Percentiles rank a stretch among this genome's conserved stretches.
phyloP scores from a whole-genome alignment of 2,888 invertebrate species.

The Macrostomum cliftonense region DNA sequence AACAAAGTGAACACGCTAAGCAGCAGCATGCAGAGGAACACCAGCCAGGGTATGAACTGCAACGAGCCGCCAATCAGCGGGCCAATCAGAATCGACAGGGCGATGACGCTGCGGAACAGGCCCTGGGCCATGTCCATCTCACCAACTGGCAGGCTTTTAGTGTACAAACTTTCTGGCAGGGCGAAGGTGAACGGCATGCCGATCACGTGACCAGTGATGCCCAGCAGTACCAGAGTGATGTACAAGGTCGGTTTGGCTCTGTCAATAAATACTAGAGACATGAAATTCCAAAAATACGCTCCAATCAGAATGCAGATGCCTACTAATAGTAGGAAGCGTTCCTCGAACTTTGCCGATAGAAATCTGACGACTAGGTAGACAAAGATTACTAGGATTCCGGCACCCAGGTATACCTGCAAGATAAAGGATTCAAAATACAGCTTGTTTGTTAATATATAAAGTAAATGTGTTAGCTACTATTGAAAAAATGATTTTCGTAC shows the following conservation, averaged over 20 bases:
- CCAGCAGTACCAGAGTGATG: constrained; percentile 7
- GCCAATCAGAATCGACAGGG: constrained; percentile 6
- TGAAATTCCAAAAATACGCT: constrained; percentile 1
- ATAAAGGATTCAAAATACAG: too few relatives aligned
- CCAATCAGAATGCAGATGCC: constrained; percentile 1
- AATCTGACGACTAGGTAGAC: constrained; percentile 5
- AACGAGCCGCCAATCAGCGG: constrained; percentile 9
- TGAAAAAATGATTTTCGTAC: too few relatives aligned
- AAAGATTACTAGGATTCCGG: constrained; percentile 7
- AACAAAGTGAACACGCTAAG: too few relatives aligned
- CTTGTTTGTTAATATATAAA: too few relatives aligned
- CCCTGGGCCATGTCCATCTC: constrained; percentile 7
- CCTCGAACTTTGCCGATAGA: constrained; percentile 2
- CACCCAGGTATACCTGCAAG: constrained; percentile 6
- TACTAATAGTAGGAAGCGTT: neutral
- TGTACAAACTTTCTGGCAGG: constrained; percentile 8
- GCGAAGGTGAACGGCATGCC: constrained; percentile 8
- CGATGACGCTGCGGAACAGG: constrained; percentile 7
- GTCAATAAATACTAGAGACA: constrained; percentile 1
- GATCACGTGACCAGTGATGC: constrained; percentile 9
- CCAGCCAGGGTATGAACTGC: neutral
- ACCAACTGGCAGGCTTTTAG: constrained; percentile 1
- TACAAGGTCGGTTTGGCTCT: constrained; percentile 2
- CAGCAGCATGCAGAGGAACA: constrained; percentile 4
- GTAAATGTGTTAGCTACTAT: too few relatives aligned